Conservation (phyloP, 2,888 invertebrate genomes). For the Ceraclea dissimilis region DNA sequence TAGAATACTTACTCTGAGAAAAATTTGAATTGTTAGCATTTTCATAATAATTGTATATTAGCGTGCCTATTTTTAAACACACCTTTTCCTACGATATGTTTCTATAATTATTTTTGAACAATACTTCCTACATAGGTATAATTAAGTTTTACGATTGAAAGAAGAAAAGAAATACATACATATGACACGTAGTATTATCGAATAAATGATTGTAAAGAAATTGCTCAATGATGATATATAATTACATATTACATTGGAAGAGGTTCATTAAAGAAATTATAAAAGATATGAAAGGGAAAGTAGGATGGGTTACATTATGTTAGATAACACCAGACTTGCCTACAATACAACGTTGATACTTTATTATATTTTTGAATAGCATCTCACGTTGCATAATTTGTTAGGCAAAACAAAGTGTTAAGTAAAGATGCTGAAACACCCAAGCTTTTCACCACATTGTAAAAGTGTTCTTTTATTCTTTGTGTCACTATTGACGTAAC, state of each 20-base stretch:
- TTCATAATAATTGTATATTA: too few relatives aligned
- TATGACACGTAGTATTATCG: neutral
- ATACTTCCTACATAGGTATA: too few relatives aligned
- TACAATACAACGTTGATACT: neutral
- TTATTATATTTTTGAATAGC: neutral
- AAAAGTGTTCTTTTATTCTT: neutral
- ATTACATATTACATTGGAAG: neutral
- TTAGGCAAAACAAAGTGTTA: too few relatives aligned
- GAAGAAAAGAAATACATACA: too few relatives aligned
- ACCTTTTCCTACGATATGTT: too few relatives aligned
- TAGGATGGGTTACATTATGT: conserved; percentile 1
- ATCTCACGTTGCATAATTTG: neutral
- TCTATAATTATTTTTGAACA: too few relatives aligned
- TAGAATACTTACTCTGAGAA: too few relatives aligned
- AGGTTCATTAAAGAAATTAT: conserved; percentile 1
- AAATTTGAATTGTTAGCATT: too few relatives aligned
- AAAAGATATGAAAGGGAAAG: conserved; percentile 6
- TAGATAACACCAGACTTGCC: neutral
- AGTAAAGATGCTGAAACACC: neutral
- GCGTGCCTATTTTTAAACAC: too few relatives aligned
- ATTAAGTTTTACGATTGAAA: too few relatives aligned
- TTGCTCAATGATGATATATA: neutral
- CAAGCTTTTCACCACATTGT: neutral
- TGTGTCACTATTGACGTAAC: neutral
- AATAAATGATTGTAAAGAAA: neutral